Percentiles rank a stretch among this genome's conserved stretches.
These are phyloP conservation scores for Momotus momota DNA, from an alignment of 2,797 vertebrate genomes.

Conservation along the genomic window DNA sequence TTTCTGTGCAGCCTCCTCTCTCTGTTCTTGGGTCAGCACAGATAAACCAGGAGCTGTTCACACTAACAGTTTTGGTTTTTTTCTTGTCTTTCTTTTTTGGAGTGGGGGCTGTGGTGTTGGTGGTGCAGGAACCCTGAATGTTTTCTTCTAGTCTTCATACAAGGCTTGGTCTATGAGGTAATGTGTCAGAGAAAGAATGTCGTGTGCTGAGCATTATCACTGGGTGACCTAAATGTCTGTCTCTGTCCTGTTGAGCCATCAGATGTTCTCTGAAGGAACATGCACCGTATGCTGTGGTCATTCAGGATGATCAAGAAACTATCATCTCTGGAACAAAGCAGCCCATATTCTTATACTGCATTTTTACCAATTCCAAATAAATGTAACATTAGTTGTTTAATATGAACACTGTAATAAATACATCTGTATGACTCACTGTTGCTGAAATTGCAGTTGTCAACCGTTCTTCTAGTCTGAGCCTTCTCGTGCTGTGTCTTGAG, in stretches of 20 bases:
- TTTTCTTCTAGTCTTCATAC: neutral
- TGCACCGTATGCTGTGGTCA: fast-evolving
- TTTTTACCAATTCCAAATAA: neutral
- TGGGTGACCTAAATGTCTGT: neutral
- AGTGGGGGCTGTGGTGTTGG: fast-evolving
- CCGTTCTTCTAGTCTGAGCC: neutral
- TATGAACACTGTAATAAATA: neutral
- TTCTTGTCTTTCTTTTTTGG: too few relatives aligned
- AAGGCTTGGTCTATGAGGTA: neutral
- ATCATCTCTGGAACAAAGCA: neutral
- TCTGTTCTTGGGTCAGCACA: neutral
- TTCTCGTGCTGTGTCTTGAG: neutral
- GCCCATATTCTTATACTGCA: fast-evolving
- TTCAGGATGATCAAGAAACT: neutral
- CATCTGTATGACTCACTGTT: neutral
- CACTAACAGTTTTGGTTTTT: neutral
- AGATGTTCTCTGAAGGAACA: neutral
- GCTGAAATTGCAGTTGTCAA: neutral
- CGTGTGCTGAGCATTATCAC: fast-evolving
- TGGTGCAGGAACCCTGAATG: fast-evolving
- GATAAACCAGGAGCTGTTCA: neutral
- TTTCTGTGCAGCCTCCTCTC: neutral
- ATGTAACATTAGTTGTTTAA: neutral
- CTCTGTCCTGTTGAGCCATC: neutral
- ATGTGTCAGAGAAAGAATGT: neutral